A percentile compares a stretch with the other conserved stretches of the same genome.
Evolutionary conservation across 2,113 vertebrate genomes (phyloP).

Genomic region (Erpornis zantholeuca): DNA sequence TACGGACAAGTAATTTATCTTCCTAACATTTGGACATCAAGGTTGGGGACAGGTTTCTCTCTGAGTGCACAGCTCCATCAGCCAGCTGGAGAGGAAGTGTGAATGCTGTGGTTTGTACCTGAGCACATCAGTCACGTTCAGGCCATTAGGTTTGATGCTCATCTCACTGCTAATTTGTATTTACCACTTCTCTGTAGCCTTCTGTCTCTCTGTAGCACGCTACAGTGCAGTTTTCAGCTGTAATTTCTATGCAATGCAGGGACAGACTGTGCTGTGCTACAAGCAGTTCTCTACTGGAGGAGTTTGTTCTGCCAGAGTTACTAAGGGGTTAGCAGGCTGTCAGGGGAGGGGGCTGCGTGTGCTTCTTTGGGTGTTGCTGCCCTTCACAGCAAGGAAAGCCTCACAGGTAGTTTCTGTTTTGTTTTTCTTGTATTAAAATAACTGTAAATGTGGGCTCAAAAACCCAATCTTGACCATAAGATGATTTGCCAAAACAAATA

Average conservation of each 20-base stretch:
- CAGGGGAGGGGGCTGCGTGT: accelerated
- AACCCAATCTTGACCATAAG: too few relatives aligned
- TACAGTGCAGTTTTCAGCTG: not conserved
- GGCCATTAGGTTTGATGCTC: not conserved
- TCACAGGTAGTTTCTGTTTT: not conserved
- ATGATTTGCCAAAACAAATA: accelerated
- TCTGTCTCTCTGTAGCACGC: not conserved
- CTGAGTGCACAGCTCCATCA: not conserved
- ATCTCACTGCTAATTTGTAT: accelerated
- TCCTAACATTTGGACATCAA: not conserved
- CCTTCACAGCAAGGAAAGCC: not conserved
- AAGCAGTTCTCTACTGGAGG: accelerated
- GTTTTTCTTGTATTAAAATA: not conserved
- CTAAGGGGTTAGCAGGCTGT: not conserved
- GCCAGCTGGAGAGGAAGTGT: not conserved
- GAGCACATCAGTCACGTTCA: not conserved
- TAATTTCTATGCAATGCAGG: not conserved
- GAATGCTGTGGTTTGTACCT: not conserved
- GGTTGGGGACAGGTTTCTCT: too few relatives aligned
- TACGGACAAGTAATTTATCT: not conserved
- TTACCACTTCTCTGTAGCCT: not conserved
- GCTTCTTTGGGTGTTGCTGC: not conserved
- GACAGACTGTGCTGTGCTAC: not conserved
- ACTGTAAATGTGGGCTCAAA: not conserved
- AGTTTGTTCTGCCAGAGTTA: not conserved